Evolutionary conservation across 2,113 vertebrate species (phyloP).

Genomic region (Carassius gibelio): DNA sequence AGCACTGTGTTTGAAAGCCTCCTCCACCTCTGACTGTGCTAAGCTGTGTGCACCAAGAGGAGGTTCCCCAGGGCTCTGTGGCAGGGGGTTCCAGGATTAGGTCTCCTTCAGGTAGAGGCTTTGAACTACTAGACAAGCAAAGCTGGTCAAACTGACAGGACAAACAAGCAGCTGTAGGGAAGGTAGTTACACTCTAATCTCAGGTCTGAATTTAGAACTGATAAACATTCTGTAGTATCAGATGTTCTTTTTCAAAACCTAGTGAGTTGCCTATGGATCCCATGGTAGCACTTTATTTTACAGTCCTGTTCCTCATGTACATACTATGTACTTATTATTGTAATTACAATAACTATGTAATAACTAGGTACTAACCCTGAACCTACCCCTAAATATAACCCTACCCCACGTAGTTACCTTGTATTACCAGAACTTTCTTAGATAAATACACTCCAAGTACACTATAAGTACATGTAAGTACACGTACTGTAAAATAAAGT

Average conservation of each 20-base stretch:
- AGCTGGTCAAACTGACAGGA: not conserved
- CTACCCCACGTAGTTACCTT: too few species aligned
- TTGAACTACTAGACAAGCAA: not conserved
- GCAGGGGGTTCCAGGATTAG: not conserved
- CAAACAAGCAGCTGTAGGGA: not conserved
- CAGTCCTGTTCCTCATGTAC: too few species aligned
- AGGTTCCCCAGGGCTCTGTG: not conserved
- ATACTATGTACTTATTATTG: too few species aligned
- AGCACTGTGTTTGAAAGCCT: not conserved
- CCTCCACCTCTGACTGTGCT: conserved; percentile 7
- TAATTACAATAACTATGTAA: too few species aligned
- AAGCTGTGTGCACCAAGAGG: not conserved
- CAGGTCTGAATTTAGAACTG: not conserved
- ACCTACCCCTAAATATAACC: too few species aligned
- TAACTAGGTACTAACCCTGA: too few species aligned
- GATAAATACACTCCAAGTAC: too few species aligned
- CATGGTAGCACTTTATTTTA: too few species aligned
- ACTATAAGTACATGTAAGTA: too few species aligned
- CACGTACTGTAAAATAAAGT: too few species aligned
- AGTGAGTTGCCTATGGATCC: not conserved
- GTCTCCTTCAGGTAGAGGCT: conserved; percentile 17
- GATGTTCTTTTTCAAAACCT: not conserved
- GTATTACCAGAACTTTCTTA: too few species aligned
- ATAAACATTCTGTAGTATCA: not conserved
- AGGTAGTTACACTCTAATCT: too few species aligned